A percentile compares a stretch with the other conserved stretches of the same genome.
These are phyloP conservation scores for Perodicticus potto DNA, from an alignment of 2,797 vertebrate genomes.

Conservation along the genomic window DNA sequence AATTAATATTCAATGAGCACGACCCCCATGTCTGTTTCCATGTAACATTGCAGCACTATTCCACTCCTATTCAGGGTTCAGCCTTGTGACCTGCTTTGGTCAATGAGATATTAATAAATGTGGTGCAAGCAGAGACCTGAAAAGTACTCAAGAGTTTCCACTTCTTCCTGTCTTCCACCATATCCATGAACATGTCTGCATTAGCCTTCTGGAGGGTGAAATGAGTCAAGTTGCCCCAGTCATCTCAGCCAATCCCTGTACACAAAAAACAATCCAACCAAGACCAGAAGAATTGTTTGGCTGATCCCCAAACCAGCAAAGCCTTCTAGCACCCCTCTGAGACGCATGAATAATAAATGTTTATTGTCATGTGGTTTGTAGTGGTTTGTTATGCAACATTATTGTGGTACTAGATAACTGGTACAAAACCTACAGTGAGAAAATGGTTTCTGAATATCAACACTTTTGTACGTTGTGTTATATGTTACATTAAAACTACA, in stretches of 20 bases:
- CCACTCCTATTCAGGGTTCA: not conserved
- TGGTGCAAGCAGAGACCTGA: not conserved
- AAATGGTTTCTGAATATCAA: slow-evolving; percentile 35
- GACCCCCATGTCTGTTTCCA: not conserved
- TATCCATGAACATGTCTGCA: not conserved
- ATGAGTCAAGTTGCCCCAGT: not conserved
- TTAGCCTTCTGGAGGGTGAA: not conserved
- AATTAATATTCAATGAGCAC: not conserved
- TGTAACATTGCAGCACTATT: not conserved
- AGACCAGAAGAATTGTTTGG: not conserved
- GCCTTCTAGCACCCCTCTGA: not conserved
- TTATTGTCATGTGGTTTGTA: not conserved
- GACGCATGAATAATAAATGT: not conserved
- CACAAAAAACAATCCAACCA: not conserved
- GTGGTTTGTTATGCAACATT: not conserved
- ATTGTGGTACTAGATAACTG: not conserved
- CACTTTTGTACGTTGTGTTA: not conserved
- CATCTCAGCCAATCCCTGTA: not conserved
- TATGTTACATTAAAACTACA: not conserved
- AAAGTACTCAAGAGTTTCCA: not conserved
- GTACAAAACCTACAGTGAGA: not conserved
- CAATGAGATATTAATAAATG: not conserved
- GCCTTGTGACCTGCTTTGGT: not conserved
- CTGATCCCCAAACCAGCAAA: not conserved
- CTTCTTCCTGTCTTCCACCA: not conserved